Conservation (phyloP, 2,797 vertebrate genomes). For the Numenius phaeopus region DNA sequence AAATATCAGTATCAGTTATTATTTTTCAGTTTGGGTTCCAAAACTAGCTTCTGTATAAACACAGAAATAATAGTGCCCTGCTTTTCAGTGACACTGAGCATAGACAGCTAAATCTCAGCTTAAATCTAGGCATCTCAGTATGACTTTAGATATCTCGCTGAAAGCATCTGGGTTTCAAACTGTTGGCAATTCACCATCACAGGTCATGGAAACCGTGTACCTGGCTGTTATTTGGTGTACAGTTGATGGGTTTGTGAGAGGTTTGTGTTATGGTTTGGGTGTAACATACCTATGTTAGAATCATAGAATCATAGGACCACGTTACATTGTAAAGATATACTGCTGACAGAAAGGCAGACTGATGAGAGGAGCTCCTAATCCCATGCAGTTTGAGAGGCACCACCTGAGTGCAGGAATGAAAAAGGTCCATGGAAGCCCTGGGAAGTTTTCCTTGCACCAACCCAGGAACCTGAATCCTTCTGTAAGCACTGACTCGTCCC, state of each 20-base stretch:
- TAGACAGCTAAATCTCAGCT: background rate
- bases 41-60: background rate
- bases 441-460: fast-evolving
- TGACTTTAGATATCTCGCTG: background rate
- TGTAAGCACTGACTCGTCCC: background rate
- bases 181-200: background rate
- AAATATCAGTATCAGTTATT: background rate
- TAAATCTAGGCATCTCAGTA: background rate
- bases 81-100: background rate
- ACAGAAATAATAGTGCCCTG: background rate
- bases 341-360: background rate
- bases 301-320: background rate
- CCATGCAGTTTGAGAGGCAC: background rate
- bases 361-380: background rate
- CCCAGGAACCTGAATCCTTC: fast-evolving
- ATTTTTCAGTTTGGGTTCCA: background rate
- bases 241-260: background rate
- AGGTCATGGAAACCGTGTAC: background rate
- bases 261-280: background rate
- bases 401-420: background rate
- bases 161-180: background rate
- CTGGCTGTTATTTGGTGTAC: background rate
- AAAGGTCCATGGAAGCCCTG: background rate
- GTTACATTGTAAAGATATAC: background rate
- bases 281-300: background rate